phyloP scores from a whole-genome alignment of 2,888 invertebrate species.

The Hyposoter dolosus region DNA sequence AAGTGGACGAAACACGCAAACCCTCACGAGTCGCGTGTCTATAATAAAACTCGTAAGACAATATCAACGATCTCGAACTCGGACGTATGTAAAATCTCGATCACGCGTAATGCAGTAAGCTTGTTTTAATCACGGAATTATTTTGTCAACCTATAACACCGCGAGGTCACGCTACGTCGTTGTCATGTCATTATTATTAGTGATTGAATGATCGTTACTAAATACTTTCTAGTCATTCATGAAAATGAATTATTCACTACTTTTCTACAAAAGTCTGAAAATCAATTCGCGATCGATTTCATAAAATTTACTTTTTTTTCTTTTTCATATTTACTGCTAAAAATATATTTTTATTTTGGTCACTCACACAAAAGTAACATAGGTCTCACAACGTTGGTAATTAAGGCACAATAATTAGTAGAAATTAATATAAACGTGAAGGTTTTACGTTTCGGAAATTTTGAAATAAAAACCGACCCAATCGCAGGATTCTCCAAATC shows the following conservation, averaged over 20 bases:
- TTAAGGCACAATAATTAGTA: too few species aligned
- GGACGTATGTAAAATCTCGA: conserved; percentile 30
- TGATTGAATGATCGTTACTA: neutral
- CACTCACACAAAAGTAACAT: too few species aligned
- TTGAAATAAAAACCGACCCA: too few species aligned
- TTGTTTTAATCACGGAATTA: neutral
- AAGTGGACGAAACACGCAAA: conserved; percentile 52
- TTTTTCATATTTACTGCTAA: too few species aligned
- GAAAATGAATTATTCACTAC: neutral
- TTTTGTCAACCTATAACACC: neutral
- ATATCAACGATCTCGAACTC: conserved; percentile 38
- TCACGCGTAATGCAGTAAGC: neutral
- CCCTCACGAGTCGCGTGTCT: conserved; percentile 45
- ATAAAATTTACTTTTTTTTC: too few species aligned
- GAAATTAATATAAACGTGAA: too few species aligned
- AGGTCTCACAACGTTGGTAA: too few species aligned
- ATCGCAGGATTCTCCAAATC: too few species aligned
- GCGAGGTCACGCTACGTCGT: neutral
- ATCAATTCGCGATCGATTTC: too few species aligned
- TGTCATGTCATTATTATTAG: neutral
- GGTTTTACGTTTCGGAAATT: too few species aligned
- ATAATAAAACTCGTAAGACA: conserved; percentile 34
- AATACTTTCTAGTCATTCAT: neutral
- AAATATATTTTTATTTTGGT: too few species aligned
- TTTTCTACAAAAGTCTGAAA: neutral